phyloP scores from a whole-genome alignment of 2,797 vertebrate species.

The Catostomus latipinnis region DNA sequence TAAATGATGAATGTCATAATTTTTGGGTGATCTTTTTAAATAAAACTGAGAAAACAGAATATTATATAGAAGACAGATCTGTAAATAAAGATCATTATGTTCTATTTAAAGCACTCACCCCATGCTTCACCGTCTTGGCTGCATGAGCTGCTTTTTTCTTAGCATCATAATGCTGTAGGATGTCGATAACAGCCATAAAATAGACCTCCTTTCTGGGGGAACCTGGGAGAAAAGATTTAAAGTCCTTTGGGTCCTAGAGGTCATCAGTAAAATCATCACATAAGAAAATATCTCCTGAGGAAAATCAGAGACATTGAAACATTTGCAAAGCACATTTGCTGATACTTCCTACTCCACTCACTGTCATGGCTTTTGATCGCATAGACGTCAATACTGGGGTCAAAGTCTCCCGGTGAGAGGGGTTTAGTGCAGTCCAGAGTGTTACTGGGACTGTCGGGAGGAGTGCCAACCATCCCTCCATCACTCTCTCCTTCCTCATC shows the following conservation, averaged over 20 bases:
- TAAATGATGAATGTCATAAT: too few relatives aligned
- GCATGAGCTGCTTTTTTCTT: conserved; percentile 99
- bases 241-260: too few relatives aligned
- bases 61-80: neutral
- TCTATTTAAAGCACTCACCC: conserved; percentile 80
- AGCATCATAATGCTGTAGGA: conserved; percentile 98
- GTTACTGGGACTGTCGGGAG: conserved; percentile 96
- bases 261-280: neutral
- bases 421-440: conserved; percentile 92
- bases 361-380: conserved; percentile 97
- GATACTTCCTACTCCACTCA: conserved; percentile 73
- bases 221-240: conserved; percentile 73
- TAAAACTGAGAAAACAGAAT: neutral
- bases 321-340: neutral
- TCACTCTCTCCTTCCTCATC: conserved; percentile 98
- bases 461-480: conserved; percentile 90
- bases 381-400: conserved; percentile 95
- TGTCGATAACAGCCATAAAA: conserved; percentile 99
- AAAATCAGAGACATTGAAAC: neutral
- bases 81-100: neutral
- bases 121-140: conserved; percentile 98
- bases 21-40: neutral
- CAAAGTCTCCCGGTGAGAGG: conserved; percentile 93
- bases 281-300: neutral
- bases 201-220: conserved; percentile 96